These are phyloP conservation scores for Rhineura floridana DNA, from an alignment of 2,113 vertebrate species.

Conservation along the genomic window DNA sequence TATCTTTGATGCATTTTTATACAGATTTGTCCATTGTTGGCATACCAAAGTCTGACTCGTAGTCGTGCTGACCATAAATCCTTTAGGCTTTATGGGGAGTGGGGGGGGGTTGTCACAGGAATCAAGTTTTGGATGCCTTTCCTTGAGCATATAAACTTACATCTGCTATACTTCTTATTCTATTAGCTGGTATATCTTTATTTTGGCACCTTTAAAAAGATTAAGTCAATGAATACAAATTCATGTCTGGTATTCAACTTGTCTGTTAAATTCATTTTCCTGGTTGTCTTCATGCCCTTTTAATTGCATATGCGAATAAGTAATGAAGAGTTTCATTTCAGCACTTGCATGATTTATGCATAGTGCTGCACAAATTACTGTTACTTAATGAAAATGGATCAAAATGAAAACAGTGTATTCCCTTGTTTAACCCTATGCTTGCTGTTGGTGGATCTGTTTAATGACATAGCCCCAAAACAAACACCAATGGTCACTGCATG, in stretches of 20 bases:
- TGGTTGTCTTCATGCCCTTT: conserved; percentile 21
- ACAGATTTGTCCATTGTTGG: neutral
- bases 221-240: neutral
- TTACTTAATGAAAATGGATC: conserved; percentile 10
- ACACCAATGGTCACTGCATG: neutral
- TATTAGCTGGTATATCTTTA: neutral
- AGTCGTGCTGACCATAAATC: neutral
- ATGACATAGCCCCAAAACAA: neutral
- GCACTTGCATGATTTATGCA: conserved; percentile 16
- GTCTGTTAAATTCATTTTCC: conserved; percentile 15
- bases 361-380: neutral
- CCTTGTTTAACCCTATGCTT: neutral
- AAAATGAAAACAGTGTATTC: conserved; percentile 1
- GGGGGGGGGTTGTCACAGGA: neutral
- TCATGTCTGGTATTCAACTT: conserved; percentile 18
- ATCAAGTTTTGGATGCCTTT: neutral
- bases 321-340: conserved; percentile 25
- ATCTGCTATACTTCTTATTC: neutral
- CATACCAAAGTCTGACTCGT: too few species aligned
- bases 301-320: conserved; percentile 39
- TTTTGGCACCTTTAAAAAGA: neutral
- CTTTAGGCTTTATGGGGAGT: neutral
- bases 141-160: neutral
- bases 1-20: neutral
- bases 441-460: neutral